A percentile compares a stretch with the other conserved stretches of the same genome.
Conservation (phyloP, 2,888 invertebrate species). For the Coelopa pilipes region DNA sequence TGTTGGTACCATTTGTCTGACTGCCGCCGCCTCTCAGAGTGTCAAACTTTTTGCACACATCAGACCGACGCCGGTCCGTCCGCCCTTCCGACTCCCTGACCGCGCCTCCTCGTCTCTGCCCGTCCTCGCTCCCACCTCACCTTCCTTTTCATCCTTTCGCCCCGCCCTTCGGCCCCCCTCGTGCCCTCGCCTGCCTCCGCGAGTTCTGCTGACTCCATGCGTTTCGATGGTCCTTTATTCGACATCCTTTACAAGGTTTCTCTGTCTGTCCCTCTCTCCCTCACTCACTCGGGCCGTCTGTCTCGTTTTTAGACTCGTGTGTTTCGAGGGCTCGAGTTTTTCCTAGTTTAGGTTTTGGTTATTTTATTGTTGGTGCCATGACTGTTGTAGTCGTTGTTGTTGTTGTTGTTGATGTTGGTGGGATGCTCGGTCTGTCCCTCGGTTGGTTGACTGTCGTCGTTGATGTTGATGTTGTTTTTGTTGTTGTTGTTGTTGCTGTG, state of each 20-base stretch:
- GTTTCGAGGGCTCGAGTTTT: too few species aligned
- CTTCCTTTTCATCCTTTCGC: too few species aligned
- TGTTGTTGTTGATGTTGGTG: constrained; percentile 8
- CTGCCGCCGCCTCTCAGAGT: not conserved
- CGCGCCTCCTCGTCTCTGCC: not conserved
- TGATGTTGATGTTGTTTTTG: too few species aligned
- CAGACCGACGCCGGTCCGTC: not conserved
- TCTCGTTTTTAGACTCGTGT: too few species aligned
- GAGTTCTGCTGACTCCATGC: too few species aligned
- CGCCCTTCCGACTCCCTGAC: not conserved
- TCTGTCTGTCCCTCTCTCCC: not conserved
- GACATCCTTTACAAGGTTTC: too few species aligned
- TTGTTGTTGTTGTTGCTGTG: not conserved
- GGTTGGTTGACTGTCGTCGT: not conserved
- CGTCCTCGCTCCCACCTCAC: too few species aligned
- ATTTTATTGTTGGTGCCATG: not conserved
- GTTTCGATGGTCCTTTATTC: too few species aligned
- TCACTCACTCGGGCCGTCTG: too few species aligned
- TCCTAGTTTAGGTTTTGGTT: too few species aligned
- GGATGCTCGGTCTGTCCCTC: not conserved
- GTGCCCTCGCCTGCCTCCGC: too few species aligned
- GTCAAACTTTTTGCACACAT: constrained; percentile 9
- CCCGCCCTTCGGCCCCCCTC: too few species aligned
- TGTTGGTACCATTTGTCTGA: constrained; percentile 11
- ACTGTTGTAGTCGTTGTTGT: not conserved